phyloP scores from a whole-genome alignment of 2,113 vertebrate genomes.

The Empidonax alnorum region DNA sequence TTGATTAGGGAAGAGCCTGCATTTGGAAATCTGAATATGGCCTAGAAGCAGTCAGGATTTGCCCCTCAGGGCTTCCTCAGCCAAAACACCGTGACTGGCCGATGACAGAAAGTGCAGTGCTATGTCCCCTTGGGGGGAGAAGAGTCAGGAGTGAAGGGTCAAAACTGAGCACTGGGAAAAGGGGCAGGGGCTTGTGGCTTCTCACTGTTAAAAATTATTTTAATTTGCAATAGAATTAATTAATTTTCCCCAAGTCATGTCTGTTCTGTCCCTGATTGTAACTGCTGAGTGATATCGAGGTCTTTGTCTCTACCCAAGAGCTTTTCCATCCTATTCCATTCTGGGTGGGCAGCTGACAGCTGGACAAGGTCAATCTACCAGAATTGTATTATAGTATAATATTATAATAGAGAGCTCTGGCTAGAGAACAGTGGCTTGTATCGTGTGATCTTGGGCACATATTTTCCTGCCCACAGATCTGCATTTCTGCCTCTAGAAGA shows the following conservation, averaged over 20 bases:
- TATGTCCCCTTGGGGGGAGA: rapidly evolving
- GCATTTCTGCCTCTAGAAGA: background rate
- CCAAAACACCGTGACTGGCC: rapidly evolving
- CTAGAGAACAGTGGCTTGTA: background rate
- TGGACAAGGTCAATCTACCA: background rate
- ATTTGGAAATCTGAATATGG: background rate
- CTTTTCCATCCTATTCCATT: background rate
- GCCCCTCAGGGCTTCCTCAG: background rate
- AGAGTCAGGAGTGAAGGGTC: rapidly evolving
- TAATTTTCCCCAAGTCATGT: background rate
- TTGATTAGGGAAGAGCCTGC: background rate
- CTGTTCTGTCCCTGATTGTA: background rate
- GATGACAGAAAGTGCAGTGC: background rate
- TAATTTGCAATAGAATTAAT: background rate
- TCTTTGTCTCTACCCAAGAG: background rate
- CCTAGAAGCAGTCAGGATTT: background rate
- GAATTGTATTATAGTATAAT: background rate
- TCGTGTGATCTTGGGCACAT: background rate
- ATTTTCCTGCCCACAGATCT: background rate
- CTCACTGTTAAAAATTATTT: background rate
- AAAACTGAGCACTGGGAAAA: background rate
- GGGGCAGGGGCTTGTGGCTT: background rate
- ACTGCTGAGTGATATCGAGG: background rate
- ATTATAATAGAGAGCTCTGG: background rate
- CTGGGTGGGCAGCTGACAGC: background rate